Conservation (phyloP, 2,113 vertebrate genomes). For the Brachypodius melanocephalos region DNA sequence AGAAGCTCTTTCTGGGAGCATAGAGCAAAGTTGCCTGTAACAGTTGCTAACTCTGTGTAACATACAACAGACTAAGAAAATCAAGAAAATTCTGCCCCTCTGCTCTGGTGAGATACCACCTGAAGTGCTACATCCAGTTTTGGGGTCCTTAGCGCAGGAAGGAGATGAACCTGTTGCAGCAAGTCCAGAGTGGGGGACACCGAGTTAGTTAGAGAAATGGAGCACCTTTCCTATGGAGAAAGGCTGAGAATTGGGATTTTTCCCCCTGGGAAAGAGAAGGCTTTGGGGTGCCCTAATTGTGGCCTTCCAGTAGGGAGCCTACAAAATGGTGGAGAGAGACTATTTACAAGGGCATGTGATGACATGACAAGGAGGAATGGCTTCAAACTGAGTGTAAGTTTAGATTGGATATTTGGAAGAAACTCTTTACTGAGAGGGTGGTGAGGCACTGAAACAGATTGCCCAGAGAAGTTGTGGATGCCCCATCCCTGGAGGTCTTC, state of each 20-base stretch:
- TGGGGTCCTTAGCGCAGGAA: neutral
- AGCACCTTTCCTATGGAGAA: neutral
- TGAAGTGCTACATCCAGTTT: neutral
- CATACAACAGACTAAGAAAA: neutral
- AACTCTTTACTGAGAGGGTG: neutral
- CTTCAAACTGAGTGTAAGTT: neutral
- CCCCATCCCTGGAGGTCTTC: neutral
- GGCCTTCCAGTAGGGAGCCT: neutral
- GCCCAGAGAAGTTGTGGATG: neutral
- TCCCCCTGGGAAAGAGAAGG: neutral
- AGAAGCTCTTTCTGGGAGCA: neutral
- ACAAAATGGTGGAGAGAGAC: neutral
- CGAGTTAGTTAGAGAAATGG: neutral
- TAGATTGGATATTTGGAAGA: neutral
- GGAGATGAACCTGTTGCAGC: neutral
- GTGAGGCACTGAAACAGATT: neutral
- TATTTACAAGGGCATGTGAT: neutral
- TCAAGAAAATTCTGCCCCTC: neutral
- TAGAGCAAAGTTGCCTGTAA: neutral
- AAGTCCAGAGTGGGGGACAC: fast-evolving
- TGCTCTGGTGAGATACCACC: neutral
- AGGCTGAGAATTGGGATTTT: neutral
- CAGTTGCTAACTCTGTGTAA: neutral
- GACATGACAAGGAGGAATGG: neutral
- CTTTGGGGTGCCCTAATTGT: neutral